phyloP scores from a whole-genome alignment of 2,797 vertebrate species.

The Characodon lateralis region DNA sequence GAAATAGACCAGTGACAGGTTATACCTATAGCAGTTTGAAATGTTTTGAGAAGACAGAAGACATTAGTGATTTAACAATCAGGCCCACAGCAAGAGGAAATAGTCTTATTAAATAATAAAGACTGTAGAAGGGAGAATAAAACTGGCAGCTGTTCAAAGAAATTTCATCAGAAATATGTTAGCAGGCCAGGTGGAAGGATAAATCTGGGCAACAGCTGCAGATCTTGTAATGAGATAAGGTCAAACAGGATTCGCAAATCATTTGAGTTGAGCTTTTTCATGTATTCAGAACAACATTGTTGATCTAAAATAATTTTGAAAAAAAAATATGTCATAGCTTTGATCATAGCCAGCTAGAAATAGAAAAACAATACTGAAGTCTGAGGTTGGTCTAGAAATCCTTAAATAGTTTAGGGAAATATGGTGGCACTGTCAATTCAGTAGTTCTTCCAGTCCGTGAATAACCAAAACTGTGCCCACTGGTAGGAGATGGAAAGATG shows the following conservation, averaged over 20 bases:
- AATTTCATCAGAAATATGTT: not conserved
- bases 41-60: not conserved
- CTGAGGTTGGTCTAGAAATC: not conserved
- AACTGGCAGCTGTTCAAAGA: not conserved
- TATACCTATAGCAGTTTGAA: not conserved
- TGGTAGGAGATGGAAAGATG: not conserved
- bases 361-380: not conserved
- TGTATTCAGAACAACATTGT: not conserved
- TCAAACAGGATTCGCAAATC: not conserved
- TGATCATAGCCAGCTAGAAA: not conserved
- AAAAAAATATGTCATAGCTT: not conserved
- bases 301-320: not conserved
- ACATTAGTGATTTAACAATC: constrained; percentile 3
- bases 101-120: not conserved
- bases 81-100: not conserved
- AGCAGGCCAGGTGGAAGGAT: not conserved
- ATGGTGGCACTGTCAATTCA: not conserved
- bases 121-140: not conserved
- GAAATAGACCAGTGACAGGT: not conserved
- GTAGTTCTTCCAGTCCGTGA: not conserved
- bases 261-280: not conserved
- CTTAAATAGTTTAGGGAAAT: no score
- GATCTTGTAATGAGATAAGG: not conserved
- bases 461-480: not conserved
- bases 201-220: constrained; percentile 1